Base-by-base conservation (phyloP, 2,113 vertebrate species). In the Orientallactaga bullata region DNA sequence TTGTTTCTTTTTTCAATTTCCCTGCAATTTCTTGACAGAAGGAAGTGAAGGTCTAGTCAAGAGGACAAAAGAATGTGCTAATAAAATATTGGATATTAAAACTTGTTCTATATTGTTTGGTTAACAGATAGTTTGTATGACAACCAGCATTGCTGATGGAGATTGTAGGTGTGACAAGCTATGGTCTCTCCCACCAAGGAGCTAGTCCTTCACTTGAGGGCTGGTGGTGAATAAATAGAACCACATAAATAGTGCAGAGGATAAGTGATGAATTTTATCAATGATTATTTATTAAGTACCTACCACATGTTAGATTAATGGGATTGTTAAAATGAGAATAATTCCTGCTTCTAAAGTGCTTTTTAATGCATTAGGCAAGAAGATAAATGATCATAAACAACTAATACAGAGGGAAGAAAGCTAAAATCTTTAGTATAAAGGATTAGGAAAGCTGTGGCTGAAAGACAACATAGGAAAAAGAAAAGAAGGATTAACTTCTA, bases 321-420 rank as follows among this genome's bases (percentile, higher is more conserved):
- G 15, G 24, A n/a, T 73, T 92, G 5, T 80, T 60, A 93, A 85
- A 30, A 79, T 71, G 30, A 73, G 35, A 72, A 42, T 72, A 91
- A 69, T 65, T 74, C 12, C 17, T 92, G 72, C 16, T n/a, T 91
- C 23, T 86, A 68, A 74, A 88, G 39, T 63, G 3, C 74, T 92
- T 85, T 47, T 93, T 30, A 81, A 92, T 69, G 72, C 58, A 69
- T 78, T 69, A 85, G 26, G 28, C 16, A 66, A 84, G 55, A 85
- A 69, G 37, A 73, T 69, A 66, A 88, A 68, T 60, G 18, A 42
- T 21, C 1, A 58, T 85, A 77, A 91, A 74, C 28, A 58, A 68
- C 13, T 68, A 30, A 78, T 81, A 21, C 35, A 61, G 23, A 80
- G 60, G 26, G 21, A 13, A 76, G 13, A 37, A 63, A 55, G 10